Base-by-base conservation (phyloP, 2,888 invertebrate genomes). In the Noctuana brunneofusca region DNA sequence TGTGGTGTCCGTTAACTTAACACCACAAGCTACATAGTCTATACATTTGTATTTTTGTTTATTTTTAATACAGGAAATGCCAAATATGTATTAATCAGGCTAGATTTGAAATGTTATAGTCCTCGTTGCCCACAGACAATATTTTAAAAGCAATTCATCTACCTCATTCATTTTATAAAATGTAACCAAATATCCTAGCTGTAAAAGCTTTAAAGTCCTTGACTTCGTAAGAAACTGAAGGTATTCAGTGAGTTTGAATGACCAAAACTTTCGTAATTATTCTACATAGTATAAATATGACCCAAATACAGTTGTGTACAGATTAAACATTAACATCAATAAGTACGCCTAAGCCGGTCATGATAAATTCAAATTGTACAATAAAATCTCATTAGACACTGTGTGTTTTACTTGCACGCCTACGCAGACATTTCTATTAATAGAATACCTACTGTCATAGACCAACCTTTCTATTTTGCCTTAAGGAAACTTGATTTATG, bases 351-450 rank as follows among this genome's bases (percentile, higher is more conserved):
- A 41, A 41, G 38, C 38, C 38, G 8, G 46, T 20, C 46, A 20
- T 20, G 20, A 20, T 46, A 46, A 30, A 53, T 20, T 53, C 32
- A 20, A 35, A 20, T 32, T 53, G 35, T 32, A 53, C 53, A 48
- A 48, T 48, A 48, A 48, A 22, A 48, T 48, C 48, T 48, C 48
- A 48, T 48, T 48, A 48, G 20, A 48, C 48, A 6, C 22, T 48
- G 48, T 48, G 22, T 22, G 48, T 48, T 48, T 48, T 22, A 48
- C 20, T 22, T 22, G 22, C 22, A 22, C 22, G 22, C 48, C 48
- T 48, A 48, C 48, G 22, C 48, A 48, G n/a, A 22, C 12, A 22
- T 22, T 20, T 22, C 48, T 48, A 48, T 48, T 48, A 22, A 48
- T 48, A 48, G 22, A 48, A 22, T 22, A 48, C 48, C 48, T 48